phyloP scores from a whole-genome alignment of 2,888 invertebrate genomes.

The Dicyrtomina minuta region DNA sequence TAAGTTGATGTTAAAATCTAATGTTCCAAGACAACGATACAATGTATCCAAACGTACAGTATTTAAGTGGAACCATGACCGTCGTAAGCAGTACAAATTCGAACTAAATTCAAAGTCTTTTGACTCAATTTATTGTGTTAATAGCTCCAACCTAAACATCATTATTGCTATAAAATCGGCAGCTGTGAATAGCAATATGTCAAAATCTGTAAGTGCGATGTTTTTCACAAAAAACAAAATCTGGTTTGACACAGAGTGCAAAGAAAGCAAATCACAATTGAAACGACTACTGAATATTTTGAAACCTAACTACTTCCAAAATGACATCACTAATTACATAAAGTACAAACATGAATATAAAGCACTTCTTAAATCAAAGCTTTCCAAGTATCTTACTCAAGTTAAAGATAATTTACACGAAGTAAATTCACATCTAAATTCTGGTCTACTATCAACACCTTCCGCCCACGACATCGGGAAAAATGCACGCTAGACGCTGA shows the following conservation, averaged over 20 bases:
- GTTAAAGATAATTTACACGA: not conserved
- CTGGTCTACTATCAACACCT: not conserved
- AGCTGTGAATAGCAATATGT: not conserved
- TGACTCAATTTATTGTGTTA: too few relatives aligned
- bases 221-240: not conserved
- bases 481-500: not conserved
- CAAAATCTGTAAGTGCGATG: too few relatives aligned
- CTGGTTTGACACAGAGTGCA: conserved; percentile 3
- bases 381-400: not conserved
- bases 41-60: not conserved
- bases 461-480: not conserved
- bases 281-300: not conserved
- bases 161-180: not conserved
- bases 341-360: not conserved
- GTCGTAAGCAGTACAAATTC: too few relatives aligned
- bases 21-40: not conserved
- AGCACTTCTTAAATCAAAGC: not conserved
- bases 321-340: not conserved
- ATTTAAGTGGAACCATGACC: not conserved
- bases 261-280: not conserved
- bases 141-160: too few relatives aligned
- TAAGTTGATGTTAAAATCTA: not conserved
- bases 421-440: not conserved
- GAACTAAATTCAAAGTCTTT: too few relatives aligned
- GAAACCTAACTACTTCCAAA: too few relatives aligned